These are phyloP conservation scores for Chrysopilus asiliformis DNA, from an alignment of 2,888 invertebrate species.

Conservation along the genomic window DNA sequence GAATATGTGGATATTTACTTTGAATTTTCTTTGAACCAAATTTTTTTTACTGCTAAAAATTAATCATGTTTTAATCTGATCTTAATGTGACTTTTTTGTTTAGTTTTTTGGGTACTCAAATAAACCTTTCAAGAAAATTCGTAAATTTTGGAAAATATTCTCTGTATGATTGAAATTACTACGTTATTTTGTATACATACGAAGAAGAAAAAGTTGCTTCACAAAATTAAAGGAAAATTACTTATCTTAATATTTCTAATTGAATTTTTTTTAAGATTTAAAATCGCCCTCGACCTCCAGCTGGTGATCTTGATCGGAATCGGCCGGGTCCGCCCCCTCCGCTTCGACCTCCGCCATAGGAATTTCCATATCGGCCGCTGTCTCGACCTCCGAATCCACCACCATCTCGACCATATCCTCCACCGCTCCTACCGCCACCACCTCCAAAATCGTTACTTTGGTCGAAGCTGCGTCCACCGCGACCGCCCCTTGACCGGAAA, in stretches of 20 bases:
- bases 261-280: slow-evolving; percentile 5
- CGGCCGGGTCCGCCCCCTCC: slow-evolving; percentile 9
- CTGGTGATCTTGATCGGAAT: slow-evolving; percentile 7
- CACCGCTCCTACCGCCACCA: slow-evolving; percentile 14
- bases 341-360: slow-evolving; percentile 21
- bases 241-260: neutral
- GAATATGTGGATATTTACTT: no score
- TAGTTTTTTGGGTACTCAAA: no score
- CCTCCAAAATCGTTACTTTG: slow-evolving; percentile 11
- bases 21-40: no score
- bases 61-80: no score
- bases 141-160: no score
- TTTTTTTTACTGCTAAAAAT: no score
- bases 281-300: slow-evolving; percentile 9
- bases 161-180: no score
- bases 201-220: no score
- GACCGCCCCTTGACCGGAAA: slow-evolving; percentile 32
- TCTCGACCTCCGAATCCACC: slow-evolving; percentile 22
- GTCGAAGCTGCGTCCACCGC: slow-evolving; percentile 18
- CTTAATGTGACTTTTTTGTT: no score
- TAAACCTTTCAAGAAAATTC: no score
- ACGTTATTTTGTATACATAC: no score
- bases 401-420: slow-evolving; percentile 28
- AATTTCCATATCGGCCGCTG: slow-evolving; percentile 31
- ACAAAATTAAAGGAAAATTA: neutral